Percentiles rank a stretch among this genome's conserved stretches.
Evolutionary conservation across 2,797 vertebrate species (phyloP).

Genomic region (Myotis daubentonii): DNA sequence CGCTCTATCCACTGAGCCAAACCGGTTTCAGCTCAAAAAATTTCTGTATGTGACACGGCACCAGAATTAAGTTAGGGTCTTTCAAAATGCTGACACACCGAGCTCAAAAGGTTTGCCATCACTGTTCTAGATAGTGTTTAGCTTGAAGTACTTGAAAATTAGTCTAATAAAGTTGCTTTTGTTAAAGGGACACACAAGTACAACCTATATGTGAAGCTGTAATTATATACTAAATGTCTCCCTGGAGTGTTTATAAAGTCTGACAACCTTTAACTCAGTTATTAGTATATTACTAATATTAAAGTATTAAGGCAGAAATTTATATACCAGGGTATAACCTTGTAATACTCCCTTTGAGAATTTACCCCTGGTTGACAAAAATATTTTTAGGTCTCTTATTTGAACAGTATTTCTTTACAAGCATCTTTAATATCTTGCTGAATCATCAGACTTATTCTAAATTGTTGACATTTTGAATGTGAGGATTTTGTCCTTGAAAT

Average conservation of each 20-base stretch:
- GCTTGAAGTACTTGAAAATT: constrained; percentile 8
- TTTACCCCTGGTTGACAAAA: constrained; percentile 3
- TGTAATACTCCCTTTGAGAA: neutral
- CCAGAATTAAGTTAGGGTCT: no score
- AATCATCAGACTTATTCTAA: constrained; percentile 10
- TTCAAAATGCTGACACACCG: no score
- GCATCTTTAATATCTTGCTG: neutral
- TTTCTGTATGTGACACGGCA: no score
- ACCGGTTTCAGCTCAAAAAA: no score
- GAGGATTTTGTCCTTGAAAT: constrained; percentile 32
- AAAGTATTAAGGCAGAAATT: neutral
- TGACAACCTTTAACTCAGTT: neutral
- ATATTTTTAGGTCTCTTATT: neutral
- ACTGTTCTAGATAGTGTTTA: neutral
- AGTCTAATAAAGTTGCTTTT: neutral
- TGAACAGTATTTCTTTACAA: neutral
- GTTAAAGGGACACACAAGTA: neutral
- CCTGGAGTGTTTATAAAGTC: neutral
- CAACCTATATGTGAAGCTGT: neutral
- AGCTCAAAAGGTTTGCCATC: no score
- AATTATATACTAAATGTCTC: neutral
- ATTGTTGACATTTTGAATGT: neutral
- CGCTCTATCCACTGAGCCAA: no score
- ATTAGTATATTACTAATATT: neutral
- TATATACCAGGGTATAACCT: neutral